phyloP scores from a whole-genome alignment of 1,140 invertebrate genomes.

The Varroa destructor region DNA sequence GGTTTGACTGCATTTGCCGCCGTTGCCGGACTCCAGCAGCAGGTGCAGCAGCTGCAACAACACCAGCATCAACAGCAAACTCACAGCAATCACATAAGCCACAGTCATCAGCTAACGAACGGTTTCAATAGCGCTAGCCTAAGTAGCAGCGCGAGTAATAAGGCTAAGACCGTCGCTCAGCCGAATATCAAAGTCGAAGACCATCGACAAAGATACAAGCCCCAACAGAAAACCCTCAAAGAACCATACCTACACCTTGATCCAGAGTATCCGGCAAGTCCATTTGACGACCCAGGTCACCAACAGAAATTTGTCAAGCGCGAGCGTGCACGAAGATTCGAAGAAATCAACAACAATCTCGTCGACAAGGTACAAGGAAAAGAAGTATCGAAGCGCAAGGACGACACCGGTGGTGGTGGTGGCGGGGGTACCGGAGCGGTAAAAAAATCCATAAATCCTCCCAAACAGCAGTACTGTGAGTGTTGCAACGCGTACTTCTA shows the following conservation, averaged over 20 bases:
- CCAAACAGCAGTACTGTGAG: slow-evolving; percentile 22
- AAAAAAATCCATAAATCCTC: slow-evolving; percentile 9
- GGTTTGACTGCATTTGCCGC: not conserved
- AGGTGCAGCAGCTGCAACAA: not conserved
- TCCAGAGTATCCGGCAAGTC: slow-evolving; percentile 24
- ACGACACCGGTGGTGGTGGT: not conserved
- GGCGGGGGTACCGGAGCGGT: not conserved
- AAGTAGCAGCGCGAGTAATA: not conserved
- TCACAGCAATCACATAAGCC: too few species aligned
- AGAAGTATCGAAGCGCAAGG: not conserved
- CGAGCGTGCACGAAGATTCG: slow-evolving; percentile 4
- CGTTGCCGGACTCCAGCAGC: not conserved
- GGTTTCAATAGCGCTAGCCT: too few species aligned
- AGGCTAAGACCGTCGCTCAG: slow-evolving; percentile 3
- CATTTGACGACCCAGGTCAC: slow-evolving; percentile 20
- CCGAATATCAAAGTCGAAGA: slow-evolving; percentile 28
- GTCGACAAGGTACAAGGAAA: not conserved
- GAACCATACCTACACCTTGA: slow-evolving; percentile 23
- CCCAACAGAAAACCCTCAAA: slow-evolving; percentile 25
- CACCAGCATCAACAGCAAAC: too few species aligned
- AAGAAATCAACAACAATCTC: slow-evolving; percentile 26
- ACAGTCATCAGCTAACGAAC: too few species aligned
- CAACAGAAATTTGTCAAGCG: slow-evolving; percentile 27
- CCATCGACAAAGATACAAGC: slow-evolving; percentile 8
- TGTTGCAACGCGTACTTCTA: slow-evolving; percentile 27